Conservation (phyloP, 2,888 invertebrate species). For the Caenorhabditis macrosperma region DNA sequence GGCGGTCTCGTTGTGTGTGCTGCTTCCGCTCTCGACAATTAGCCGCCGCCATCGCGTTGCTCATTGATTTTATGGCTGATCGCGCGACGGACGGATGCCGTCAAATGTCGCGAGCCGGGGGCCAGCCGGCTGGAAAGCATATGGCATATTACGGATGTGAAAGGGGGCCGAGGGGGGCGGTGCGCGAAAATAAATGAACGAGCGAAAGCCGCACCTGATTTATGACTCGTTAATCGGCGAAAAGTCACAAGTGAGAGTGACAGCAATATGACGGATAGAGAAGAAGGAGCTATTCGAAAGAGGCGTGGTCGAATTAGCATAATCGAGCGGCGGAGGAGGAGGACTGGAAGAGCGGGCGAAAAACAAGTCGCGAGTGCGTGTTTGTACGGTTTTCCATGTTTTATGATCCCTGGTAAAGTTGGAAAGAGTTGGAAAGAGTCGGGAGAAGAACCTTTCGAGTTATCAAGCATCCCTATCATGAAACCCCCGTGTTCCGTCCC, state of each 20-base stretch:
- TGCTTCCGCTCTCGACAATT: conserved; percentile 53
- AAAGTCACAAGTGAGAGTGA: conserved; percentile 47
- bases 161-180: too few species aligned
- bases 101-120: conserved; percentile 44
- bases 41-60: conserved; percentile 9
- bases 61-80: conserved; percentile 55
- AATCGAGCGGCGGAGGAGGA: conserved; percentile 38
- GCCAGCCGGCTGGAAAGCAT: conserved; percentile 23
- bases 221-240: conserved; percentile 34
- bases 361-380: conserved; percentile 4
- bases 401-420: conserved; percentile 38
- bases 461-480: not conserved
- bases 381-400: conserved; percentile 38
- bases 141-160: conserved; percentile 55
- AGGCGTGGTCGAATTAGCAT: conserved; percentile 34
- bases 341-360: conserved; percentile 16
- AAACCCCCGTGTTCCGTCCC: too few species aligned
- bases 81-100: conserved; percentile 39
- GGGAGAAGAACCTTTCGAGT: not conserved
- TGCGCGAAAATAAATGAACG: conserved; percentile 46
- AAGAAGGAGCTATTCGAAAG: conserved; percentile 17
- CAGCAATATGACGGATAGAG: too few species aligned
- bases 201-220: conserved; percentile 38
- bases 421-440: not conserved
- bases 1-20: conserved; percentile 29